These are phyloP conservation scores for Hipposideros armiger DNA, from an alignment of 2,113 vertebrate genomes.

Conservation along the genomic window DNA sequence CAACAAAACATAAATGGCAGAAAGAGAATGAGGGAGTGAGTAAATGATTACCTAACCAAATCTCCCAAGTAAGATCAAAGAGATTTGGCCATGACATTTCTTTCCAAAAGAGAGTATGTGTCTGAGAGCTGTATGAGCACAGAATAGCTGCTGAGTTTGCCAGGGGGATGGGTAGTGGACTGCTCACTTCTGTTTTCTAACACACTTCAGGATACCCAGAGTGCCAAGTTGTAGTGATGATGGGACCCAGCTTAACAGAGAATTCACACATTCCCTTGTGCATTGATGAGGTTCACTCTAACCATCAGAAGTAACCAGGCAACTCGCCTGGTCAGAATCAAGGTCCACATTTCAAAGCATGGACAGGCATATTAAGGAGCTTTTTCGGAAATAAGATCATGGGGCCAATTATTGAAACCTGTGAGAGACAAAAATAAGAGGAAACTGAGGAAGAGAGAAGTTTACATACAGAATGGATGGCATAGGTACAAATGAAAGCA, in stretches of 20 bases:
- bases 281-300: background rate
- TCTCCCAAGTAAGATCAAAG: constrained; percentile 39
- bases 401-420: constrained; percentile 35
- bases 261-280: constrained; percentile 11
- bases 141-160: background rate
- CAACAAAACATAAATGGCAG: constrained; percentile 44
- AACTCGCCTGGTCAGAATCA: constrained; percentile 3
- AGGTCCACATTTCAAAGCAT: constrained; percentile 45
- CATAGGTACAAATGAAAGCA: constrained; percentile 42
- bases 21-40: constrained; percentile 48
- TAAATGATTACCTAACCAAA: constrained; percentile 7
- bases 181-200: background rate
- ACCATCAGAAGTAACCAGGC: background rate
- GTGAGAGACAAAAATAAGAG: background rate
- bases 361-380: background rate
- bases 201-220: background rate
- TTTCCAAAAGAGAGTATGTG: background rate
- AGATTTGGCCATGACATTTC: background rate
- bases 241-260: background rate
- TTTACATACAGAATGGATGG: background rate
- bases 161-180: background rate
- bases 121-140: background rate
- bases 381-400: constrained; percentile 49
- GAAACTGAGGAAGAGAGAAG: constrained; percentile 12
- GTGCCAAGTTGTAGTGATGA: background rate